These are phyloP conservation scores for Limanda limanda DNA, from an alignment of 2,113 vertebrate genomes.

Conservation along the genomic window DNA sequence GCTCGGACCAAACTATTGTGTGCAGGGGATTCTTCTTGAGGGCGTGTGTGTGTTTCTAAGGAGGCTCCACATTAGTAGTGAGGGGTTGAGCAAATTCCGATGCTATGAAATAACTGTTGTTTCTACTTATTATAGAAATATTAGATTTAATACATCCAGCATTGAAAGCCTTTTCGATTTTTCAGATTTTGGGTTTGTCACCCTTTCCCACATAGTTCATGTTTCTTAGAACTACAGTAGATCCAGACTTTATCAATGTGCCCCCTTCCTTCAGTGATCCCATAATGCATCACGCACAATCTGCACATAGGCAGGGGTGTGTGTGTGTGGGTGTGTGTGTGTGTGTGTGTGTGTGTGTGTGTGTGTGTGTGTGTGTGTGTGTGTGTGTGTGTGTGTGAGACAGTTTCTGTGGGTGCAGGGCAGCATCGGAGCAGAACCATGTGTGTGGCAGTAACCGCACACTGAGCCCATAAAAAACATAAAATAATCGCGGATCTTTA, in stretches of 20 bases:
- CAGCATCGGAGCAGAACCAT: neutral
- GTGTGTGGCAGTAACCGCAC: neutral
- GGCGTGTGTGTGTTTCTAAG: neutral
- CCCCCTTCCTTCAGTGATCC: neutral
- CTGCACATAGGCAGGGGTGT: neutral
- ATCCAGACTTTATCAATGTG: neutral
- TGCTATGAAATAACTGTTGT: neutral
- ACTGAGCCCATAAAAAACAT: conserved; percentile 16
- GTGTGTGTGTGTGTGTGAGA: conserved; percentile 8
- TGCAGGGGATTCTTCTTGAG: neutral
- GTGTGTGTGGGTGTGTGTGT: conserved; percentile 7
- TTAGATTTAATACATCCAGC: no score
- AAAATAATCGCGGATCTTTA: conserved; percentile 8
- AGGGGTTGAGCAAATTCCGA: neutral
- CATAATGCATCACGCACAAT: conserved; percentile 9
- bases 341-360: conserved; percentile 9
- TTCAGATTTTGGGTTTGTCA: no score
- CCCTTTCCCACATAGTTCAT: neutral
- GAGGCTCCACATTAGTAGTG: neutral
- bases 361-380: conserved; percentile 11
- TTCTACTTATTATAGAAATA: no score
- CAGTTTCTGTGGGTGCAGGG: conserved; percentile 12
- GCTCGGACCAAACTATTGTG: conserved; percentile 10
- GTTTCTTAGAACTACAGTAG: neutral
- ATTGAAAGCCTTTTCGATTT: no score